A percentile compares a stretch with the other conserved stretches of the same genome.
Evolutionary conservation across 2,888 invertebrate genomes (phyloP).

Genomic region (Dysmachus trigonus): DNA sequence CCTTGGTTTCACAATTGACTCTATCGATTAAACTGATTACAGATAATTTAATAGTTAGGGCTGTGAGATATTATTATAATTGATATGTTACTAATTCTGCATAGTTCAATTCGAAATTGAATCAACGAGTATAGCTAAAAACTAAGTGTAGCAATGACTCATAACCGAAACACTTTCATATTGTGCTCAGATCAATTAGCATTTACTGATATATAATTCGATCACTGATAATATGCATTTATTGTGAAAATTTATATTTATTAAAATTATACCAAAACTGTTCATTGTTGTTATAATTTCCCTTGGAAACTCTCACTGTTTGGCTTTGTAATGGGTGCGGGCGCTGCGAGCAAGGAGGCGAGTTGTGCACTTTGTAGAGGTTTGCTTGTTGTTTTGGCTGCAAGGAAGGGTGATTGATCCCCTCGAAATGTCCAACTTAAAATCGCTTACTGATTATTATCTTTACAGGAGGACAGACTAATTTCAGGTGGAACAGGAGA

Average conservation of each 20-base stretch:
- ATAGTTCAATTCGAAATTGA: slow-evolving; percentile 15
- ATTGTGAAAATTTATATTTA: slow-evolving; percentile 37
- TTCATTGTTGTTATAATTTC: not conserved
- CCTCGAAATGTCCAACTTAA: not conserved
- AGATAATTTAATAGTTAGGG: slow-evolving; percentile 24
- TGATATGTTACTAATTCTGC: slow-evolving; percentile 19
- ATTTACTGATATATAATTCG: slow-evolving; percentile 11
- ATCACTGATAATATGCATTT: slow-evolving; percentile 35
- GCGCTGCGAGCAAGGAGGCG: not conserved
- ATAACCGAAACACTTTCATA: slow-evolving; percentile 12
- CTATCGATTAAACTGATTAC: slow-evolving; percentile 13
- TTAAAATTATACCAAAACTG: slow-evolving; percentile 29
- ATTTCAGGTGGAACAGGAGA: not conserved
- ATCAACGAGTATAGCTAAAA: not conserved
- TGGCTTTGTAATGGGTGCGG: slow-evolving; percentile 2
- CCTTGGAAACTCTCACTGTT: not conserved
- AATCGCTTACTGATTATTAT: not conserved
- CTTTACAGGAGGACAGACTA: not conserved
- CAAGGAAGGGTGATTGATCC: not conserved
- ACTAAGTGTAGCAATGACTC: not conserved
- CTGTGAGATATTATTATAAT: slow-evolving; percentile 23
- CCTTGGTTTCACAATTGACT: slow-evolving; percentile 27
- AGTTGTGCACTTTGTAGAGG: not conserved
- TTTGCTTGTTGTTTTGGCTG: not conserved
- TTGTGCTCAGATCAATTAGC: slow-evolving; percentile 22